A percentile compares a stretch with the other conserved stretches of the same genome.
phyloP scores from a whole-genome alignment of 2,797 vertebrate species.

The Lutjanus argentimaculatus region DNA sequence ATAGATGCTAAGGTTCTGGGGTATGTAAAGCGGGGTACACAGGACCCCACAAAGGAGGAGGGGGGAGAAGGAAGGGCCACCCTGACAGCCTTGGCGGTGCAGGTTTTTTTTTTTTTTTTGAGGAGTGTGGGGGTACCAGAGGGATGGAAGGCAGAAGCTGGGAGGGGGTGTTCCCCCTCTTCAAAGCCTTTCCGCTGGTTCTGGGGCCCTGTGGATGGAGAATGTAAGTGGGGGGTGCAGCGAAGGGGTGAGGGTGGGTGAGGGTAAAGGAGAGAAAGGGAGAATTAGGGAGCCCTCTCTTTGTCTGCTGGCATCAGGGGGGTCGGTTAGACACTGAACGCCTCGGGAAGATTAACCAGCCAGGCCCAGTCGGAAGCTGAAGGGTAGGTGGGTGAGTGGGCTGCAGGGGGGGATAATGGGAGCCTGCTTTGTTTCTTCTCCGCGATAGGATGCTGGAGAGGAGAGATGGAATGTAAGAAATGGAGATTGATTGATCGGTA shows the following conservation, averaged over 20 bases:
- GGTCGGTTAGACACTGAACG: constrained; percentile 98
- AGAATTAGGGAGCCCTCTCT: constrained; percentile 89
- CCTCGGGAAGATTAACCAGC: constrained; percentile 99
- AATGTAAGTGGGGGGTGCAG: constrained; percentile 77
- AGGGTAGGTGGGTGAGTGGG: constrained; percentile 78
- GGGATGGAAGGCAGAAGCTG: constrained; percentile 78
- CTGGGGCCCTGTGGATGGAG: constrained; percentile 79
- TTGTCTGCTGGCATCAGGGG: constrained; percentile 96
- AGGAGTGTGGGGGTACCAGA: constrained; percentile 71
- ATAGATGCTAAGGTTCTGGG: constrained; percentile 69
- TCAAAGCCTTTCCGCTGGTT: constrained; percentile 85
- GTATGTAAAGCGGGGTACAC: constrained; percentile 82
- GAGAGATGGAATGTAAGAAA: constrained; percentile 80
- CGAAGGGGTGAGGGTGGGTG: constrained; percentile 72
- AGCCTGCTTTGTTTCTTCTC: constrained; percentile 91
- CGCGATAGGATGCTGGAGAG: constrained; percentile 76
- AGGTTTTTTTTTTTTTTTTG: constrained; percentile 77
- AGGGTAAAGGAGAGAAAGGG: constrained; percentile 80
- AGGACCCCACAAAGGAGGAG: constrained; percentile 80
- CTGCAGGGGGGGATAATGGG: constrained; percentile 86
- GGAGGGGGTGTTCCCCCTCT: constrained; percentile 73
- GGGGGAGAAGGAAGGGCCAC: constrained; percentile 87
- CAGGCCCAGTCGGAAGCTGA: constrained; percentile 95
- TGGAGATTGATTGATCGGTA: constrained; percentile 81
- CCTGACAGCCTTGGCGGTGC: constrained; percentile 89